phyloP scores from a whole-genome alignment of 2,888 invertebrate genomes.

The Asteroscopus sphinx region DNA sequence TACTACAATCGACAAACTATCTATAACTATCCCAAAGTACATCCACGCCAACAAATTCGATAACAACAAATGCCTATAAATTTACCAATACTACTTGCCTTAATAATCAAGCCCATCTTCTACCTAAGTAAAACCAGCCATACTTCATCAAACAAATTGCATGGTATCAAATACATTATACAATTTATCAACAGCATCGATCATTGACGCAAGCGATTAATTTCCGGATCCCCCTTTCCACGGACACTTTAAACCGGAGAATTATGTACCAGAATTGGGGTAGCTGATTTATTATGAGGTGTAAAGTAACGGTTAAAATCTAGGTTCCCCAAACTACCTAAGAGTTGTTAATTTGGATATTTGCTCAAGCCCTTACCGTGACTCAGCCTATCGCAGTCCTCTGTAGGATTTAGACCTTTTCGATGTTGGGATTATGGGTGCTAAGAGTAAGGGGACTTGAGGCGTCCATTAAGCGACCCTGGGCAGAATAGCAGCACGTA shows the following conservation, averaged over 20 bases:
- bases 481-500: too few relatives aligned
- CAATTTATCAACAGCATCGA: conserved; percentile 31
- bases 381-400: too few relatives aligned
- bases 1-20: too few relatives aligned
- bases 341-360: too few relatives aligned
- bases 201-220: conserved; percentile 28
- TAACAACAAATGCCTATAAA: background rate
- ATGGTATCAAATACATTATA: conserved; percentile 22
- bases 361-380: too few relatives aligned
- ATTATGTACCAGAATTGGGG: background rate
- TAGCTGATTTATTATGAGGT: background rate
- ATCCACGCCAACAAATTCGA: too few relatives aligned
- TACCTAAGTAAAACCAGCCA: conserved; percentile 2
- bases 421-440: too few relatives aligned
- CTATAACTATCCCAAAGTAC: too few relatives aligned
- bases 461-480: too few relatives aligned
- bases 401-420: too few relatives aligned
- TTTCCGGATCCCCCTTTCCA: conserved; percentile 8
- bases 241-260: conserved; percentile 21
- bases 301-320: background rate
- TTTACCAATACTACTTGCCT: background rate
- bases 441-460: too few relatives aligned
- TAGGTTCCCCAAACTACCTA: too few relatives aligned
- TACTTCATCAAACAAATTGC: conserved; percentile 30
- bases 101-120: background rate